Base-by-base conservation (phyloP, 2,113 vertebrate genomes). In the Motacilla alba region DNA sequence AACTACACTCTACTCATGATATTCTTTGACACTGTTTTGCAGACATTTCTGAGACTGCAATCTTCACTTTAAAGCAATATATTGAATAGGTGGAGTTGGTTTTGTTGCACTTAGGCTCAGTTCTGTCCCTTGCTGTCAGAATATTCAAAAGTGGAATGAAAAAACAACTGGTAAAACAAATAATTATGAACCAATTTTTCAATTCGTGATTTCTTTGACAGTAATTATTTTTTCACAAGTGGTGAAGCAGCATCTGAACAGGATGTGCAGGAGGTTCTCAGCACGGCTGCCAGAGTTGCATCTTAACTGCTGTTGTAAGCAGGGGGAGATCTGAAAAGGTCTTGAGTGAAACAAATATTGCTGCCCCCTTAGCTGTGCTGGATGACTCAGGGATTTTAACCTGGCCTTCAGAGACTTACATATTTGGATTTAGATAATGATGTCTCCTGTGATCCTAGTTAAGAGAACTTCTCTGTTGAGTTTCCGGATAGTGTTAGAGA, bases 1-100 rank as follows among this genome's bases (percentile, higher is more conserved):
- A 68, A 3, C 15, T 37, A 35, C 0, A 2, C 5, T 75, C 2
- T 53, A 10, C 27, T 62, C 0, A 0, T 60, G 11, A 11, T 85
- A 22, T 16, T 87, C 21, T 44, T 53, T 77, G 15, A 23, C 77
- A 41, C 4, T 33, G 33, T 66, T 92, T 64, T 58, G 8, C 41
- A 83, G 44, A 18, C 2, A 3, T 41, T 94, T 85, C 46, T 58
- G 72, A 80, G 67, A 39, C 33, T 86, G 37, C 13, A 89, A 9
- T 59, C 39, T 58, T 79, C 21, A 27, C 27, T 87, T 85, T 35
- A 47, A 79, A 88, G 33, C 19, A 33, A 9, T 31, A 14, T 31
- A 16, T 30, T 44, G 55, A 49, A 9, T 64, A 47, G 37, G 5
- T 11, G 3, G 41, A 47, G 19, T 56, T 91, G 5, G 5, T 1